phyloP scores from a whole-genome alignment of 2,113 vertebrate species.

The Calypte anna region DNA sequence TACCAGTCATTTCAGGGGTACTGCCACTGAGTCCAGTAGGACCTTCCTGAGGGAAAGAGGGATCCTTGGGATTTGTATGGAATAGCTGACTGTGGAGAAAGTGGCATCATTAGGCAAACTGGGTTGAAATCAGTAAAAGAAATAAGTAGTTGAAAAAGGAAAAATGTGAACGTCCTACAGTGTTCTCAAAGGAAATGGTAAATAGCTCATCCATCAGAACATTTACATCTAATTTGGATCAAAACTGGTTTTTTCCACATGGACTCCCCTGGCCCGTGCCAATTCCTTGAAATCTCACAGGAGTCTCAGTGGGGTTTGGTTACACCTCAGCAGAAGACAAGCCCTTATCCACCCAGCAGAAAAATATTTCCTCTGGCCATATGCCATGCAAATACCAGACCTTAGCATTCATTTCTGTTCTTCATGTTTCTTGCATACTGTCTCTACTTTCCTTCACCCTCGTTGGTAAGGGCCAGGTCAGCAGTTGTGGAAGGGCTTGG shows the following conservation, averaged over 20 bases:
- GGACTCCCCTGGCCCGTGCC: conserved; percentile 1
- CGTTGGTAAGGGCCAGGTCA: background rate
- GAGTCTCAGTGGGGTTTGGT: conserved; percentile 26
- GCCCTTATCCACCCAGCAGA: background rate
- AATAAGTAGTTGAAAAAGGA: background rate
- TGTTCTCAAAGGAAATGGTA: background rate
- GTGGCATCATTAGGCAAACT: background rate
- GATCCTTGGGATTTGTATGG: background rate
- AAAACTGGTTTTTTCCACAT: background rate
- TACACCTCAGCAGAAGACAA: conserved; percentile 33
- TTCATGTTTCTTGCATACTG: rapidly evolving
- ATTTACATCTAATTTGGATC: conserved; percentile 28
- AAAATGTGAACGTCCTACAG: background rate
- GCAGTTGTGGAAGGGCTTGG: background rate
- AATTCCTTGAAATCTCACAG: conserved; percentile 34
- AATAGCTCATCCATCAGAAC: background rate
- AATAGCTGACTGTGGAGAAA: background rate
- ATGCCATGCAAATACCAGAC: background rate
- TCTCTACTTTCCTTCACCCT: background rate
- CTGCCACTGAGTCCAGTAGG: background rate
- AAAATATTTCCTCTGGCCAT: conserved; percentile 50
- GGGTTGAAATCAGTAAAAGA: background rate
- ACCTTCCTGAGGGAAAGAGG: background rate
- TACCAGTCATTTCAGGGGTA: background rate
- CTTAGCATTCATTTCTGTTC: background rate